phyloP scores from a whole-genome alignment of 2,888 invertebrate genomes.

The Dastarcus helophoroides region DNA sequence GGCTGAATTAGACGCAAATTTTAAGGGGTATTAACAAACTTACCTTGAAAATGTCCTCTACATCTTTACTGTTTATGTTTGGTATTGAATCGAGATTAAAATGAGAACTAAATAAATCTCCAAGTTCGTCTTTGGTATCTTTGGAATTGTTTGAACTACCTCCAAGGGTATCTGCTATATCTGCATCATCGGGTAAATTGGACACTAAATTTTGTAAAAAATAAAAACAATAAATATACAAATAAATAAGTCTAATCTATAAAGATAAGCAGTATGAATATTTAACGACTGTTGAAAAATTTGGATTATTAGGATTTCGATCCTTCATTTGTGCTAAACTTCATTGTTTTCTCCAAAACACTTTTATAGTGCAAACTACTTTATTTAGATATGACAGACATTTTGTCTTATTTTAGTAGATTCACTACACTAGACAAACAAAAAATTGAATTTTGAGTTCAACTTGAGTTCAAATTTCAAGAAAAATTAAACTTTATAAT shows the following conservation, averaged over 20 bases:
- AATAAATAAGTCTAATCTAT: neutral
- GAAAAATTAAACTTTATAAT: too few relatives aligned
- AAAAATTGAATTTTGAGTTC: too few relatives aligned
- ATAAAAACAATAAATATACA: slow-evolving; percentile 9
- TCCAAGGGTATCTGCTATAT: slow-evolving; percentile 30
- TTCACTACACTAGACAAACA: too few relatives aligned
- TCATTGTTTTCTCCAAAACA: too few relatives aligned
- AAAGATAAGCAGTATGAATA: neutral
- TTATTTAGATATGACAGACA: too few relatives aligned
- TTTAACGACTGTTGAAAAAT: slow-evolving; percentile 1
- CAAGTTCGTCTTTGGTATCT: slow-evolving; percentile 58
- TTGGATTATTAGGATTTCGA: too few relatives aligned
- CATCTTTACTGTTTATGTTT: slow-evolving; percentile 83
- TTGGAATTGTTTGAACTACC: slow-evolving; percentile 37
- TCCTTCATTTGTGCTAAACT: too few relatives aligned
- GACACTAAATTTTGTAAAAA: too few relatives aligned
- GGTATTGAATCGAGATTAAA: slow-evolving; percentile 71
- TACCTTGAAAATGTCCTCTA: slow-evolving; percentile 79
- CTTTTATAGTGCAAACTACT: too few relatives aligned
- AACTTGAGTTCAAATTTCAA: too few relatives aligned
- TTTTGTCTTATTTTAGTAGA: too few relatives aligned
- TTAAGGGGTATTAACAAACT: too few relatives aligned
- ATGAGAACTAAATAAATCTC: slow-evolving; percentile 54
- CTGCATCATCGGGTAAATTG: slow-evolving; percentile 33
- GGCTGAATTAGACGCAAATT: slow-evolving; percentile 9